A percentile compares a stretch with the other conserved stretches of the same genome.
These are phyloP conservation scores for Procapra przewalskii DNA, from an alignment of 2,113 vertebrate genomes.

Conservation along the genomic window DNA sequence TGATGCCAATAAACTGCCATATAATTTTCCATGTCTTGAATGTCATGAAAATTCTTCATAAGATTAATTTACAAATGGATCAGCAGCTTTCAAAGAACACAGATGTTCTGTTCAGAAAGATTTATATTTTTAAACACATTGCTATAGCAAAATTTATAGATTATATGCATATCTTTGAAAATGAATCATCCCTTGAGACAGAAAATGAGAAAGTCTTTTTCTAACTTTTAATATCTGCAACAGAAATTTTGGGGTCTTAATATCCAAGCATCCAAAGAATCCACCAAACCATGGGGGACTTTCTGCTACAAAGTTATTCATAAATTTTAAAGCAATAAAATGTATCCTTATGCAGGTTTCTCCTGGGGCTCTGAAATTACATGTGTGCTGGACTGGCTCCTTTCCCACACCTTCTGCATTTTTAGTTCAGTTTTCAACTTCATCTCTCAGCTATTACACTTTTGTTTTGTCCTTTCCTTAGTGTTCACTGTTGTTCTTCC, in stretches of 20 bases:
- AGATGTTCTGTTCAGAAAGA: conserved; percentile 18
- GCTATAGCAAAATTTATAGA: conserved; percentile 2
- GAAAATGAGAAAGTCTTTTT: not conserved
- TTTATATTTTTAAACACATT: conserved; percentile 1
- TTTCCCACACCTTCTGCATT: not conserved
- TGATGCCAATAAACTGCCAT: not conserved
- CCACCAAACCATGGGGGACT: not conserved
- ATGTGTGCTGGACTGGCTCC: not conserved
- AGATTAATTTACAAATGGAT: conserved; percentile 53
- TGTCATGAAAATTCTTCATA: conserved; percentile 11
- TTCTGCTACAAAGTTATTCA: not conserved
- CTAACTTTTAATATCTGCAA: conserved; percentile 18
- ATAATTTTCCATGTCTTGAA: conserved; percentile 32
- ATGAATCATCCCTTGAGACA: not conserved
- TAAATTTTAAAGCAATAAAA: conserved; percentile 1
- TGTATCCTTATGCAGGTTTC: not conserved
- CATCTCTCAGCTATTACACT: not conserved
- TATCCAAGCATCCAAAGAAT: not conserved
- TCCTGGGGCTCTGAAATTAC: not conserved
- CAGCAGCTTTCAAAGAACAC: not conserved
- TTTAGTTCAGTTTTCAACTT: conserved; percentile 17
- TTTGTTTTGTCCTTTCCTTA: not conserved
- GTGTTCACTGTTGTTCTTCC: conserved; percentile 11
- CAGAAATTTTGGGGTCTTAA: not conserved
- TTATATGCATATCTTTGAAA: not conserved